phyloP scores from a whole-genome alignment of 2,113 vertebrate genomes.

The Dipodomys ordii region DNA sequence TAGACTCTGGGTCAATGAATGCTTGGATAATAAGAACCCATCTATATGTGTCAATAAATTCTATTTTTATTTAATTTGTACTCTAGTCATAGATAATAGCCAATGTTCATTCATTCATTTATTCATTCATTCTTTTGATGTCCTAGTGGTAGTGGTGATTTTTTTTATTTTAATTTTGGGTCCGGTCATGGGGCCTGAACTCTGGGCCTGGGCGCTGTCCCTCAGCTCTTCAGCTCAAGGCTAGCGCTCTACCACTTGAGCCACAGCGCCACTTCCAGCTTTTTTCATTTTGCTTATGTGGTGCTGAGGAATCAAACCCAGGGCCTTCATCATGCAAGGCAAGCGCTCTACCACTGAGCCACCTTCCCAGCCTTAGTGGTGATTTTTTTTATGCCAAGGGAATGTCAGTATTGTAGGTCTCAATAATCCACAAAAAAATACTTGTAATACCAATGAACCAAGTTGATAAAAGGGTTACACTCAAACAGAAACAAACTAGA shows the following conservation, averaged over 20 bases:
- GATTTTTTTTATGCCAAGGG: conserved; percentile 35
- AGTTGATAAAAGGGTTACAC: not conserved
- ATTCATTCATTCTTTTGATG: not conserved
- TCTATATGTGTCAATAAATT: not conserved
- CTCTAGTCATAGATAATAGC: not conserved
- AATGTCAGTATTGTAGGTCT: conserved; percentile 10
- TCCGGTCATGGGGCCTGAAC: too few relatives aligned
- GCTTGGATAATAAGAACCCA: conserved; percentile 1
- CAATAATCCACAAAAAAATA: conserved; percentile 38
- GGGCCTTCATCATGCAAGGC: too few relatives aligned
- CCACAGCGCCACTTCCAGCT: too few relatives aligned
- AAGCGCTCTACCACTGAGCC: too few relatives aligned
- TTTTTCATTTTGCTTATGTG: too few relatives aligned
- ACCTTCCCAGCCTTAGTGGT: not conserved
- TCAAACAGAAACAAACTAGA: not conserved
- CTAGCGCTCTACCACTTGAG: too few relatives aligned
- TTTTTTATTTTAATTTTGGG: not conserved
- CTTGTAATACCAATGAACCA: conserved; percentile 5
- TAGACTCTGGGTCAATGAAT: not conserved
- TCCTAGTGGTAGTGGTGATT: not conserved
- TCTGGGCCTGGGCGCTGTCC: too few relatives aligned
- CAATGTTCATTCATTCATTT: not conserved
- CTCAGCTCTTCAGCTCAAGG: too few relatives aligned
- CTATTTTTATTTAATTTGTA: conserved; percentile 47
- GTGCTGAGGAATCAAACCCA: too few relatives aligned